Conservation (phyloP, 2,888 invertebrate species). For the Thecophora atra region DNA sequence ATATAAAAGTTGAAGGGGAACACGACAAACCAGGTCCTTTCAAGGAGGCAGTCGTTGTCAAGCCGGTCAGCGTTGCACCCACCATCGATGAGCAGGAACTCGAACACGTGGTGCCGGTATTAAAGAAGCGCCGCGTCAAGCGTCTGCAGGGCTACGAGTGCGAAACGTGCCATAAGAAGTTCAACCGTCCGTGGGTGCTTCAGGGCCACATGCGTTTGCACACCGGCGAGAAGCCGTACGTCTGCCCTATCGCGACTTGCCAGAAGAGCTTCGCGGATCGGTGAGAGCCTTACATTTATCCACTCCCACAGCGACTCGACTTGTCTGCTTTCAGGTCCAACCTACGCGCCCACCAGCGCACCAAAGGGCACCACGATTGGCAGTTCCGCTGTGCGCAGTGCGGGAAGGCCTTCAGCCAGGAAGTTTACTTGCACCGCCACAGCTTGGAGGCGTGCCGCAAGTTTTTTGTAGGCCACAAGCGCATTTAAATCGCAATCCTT, state of each 20-base stretch:
- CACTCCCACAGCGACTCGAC: not conserved
- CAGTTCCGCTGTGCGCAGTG: conserved; percentile 74
- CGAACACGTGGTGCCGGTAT: conserved; percentile 44
- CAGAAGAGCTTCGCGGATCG: conserved; percentile 75
- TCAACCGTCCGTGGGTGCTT: conserved; percentile 77
- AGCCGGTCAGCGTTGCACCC: conserved; percentile 20
- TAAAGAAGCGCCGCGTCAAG: conserved; percentile 47
- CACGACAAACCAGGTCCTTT: not conserved
- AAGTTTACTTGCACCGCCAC: conserved; percentile 74
- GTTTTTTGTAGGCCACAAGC: conserved; percentile 58
- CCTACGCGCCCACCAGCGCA: conserved; percentile 77
- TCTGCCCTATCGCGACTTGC: conserved; percentile 71
- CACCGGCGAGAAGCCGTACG: conserved; percentile 76
- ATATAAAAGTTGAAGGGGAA: not conserved
- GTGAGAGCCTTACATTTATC: conserved; percentile 59
- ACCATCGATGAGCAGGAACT: conserved; percentile 41
- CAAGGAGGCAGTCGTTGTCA: not conserved
- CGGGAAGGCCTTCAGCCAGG: conserved; percentile 76
- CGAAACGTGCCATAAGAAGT: conserved; percentile 70
- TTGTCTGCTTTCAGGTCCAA: conserved; percentile 69
- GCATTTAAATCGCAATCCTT: conserved; percentile 39
- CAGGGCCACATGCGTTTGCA: conserved; percentile 75
- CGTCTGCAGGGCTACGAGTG: conserved; percentile 53
- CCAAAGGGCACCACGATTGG: conserved; percentile 77
- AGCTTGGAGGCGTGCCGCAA: conserved; percentile 74